Evolutionary conservation across 35 echinoderm and acorn worm species (phyloP), one percentile per base, ranked within the genome.

Genomic region (Diadema setosum): DNA sequence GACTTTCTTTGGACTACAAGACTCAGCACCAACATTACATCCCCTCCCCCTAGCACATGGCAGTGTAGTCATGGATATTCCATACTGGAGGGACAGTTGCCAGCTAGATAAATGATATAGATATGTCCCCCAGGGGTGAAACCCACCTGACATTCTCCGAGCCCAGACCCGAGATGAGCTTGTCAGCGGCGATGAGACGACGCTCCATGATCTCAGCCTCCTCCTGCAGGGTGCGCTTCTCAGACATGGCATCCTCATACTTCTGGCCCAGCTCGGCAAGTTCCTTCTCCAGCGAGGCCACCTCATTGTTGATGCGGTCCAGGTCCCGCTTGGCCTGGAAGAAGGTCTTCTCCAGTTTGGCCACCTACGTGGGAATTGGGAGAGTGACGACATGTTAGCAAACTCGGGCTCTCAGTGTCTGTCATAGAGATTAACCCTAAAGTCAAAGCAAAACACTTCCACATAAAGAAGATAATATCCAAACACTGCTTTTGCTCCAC

Each of bases 131-230:
- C n/a, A n/a, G n/a, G n/a, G n/a, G n/a, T n/a, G n/a, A 67, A 2
- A 8, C 85, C 91, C 46, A 99, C 96, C 96, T 81, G 81, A 92
- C 89, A 86, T 99, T 99, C 46, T 99, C 96, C 9, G 96, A 99
- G 43, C 96, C 92, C 15, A 99, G 73, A 63, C 96, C 96, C 40
- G 96, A 99, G 86, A 99, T 99, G 78, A 99, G 92, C 35, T 99
- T 99, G 83, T 99, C 96, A 31, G 96, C 96, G 20, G 96, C 96
- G 46, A 99, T 82, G 14, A 99, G 75, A 21, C 96, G 85, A 44
- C 96, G 88, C 50, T 99, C 96, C 96, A 99, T 99, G 74, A 99
- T 94, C 90, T 99, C 96, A 5, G 96, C 92, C 49, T 99, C 96
- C 55, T 99, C 96, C 26, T 99, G 96, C 36, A 99, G 83, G 14